Conservation (phyloP, 2,888 invertebrate genomes). For the Camptogramma bilineatum region DNA sequence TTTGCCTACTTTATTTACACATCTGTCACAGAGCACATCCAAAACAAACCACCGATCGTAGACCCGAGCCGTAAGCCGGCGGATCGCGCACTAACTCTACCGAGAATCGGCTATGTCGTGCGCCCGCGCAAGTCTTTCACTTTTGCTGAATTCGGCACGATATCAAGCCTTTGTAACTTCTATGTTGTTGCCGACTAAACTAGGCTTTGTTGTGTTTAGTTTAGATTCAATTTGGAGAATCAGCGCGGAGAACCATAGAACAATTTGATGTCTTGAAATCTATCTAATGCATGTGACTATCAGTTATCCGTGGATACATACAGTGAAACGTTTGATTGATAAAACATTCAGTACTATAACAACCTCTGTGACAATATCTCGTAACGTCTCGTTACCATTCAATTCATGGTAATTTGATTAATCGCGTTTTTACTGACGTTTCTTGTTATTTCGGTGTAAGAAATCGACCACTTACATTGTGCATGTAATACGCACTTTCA, state of each 20-base stretch:
- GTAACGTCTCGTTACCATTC: slow-evolving; percentile 44
- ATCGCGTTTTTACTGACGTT: slow-evolving; percentile 33
- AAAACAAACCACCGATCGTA: slow-evolving; percentile 27
- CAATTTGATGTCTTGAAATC: neutral
- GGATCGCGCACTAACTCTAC: slow-evolving; percentile 65
- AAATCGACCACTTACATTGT: slow-evolving; percentile 13
- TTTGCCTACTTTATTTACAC: slow-evolving; percentile 9
- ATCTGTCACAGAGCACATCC: slow-evolving; percentile 20
- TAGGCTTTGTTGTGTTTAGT: neutral
- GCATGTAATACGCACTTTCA: slow-evolving; percentile 15
- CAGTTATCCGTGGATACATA: neutral
- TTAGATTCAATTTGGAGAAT: slow-evolving; percentile 8
- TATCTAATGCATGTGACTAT: neutral
- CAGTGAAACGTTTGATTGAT: slow-evolving; percentile 6
- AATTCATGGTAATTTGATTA: slow-evolving; percentile 42
- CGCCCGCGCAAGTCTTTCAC: slow-evolving; percentile 75
- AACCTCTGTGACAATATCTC: slow-evolving; percentile 36
- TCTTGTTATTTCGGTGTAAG: slow-evolving; percentile 25
- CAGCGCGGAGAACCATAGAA: neutral
- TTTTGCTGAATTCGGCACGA: slow-evolving; percentile 57
- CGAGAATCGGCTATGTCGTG: slow-evolving; percentile 51
- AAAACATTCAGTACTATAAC: neutral
- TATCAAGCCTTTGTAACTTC: slow-evolving; percentile 19
- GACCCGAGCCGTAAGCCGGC: slow-evolving; percentile 69
- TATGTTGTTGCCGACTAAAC: neutral